Conservation (phyloP, 2,797 vertebrate genomes). For the Acomys russatus region DNA sequence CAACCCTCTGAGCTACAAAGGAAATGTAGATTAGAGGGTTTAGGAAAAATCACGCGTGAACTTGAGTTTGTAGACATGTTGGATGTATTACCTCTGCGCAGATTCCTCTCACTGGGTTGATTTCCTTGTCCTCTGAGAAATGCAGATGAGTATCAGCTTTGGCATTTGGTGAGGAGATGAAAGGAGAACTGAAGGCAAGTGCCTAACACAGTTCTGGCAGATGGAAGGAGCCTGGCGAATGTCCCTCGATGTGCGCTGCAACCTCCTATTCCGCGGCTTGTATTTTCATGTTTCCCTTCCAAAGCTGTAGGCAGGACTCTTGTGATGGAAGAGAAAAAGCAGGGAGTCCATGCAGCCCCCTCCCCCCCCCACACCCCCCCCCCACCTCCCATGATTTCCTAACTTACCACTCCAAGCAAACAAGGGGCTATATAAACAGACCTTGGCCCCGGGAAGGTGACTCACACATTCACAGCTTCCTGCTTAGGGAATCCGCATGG, state of each 20-base stretch:
- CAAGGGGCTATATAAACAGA: constrained; percentile 26
- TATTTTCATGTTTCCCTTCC: neutral
- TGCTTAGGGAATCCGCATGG: constrained; percentile 46
- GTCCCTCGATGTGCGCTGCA: accelerated
- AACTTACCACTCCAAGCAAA: neutral
- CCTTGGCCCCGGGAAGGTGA: neutral
- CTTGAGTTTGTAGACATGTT: neutral
- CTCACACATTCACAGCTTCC: constrained; percentile 69
- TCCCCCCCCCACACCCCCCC: too few relatives aligned
- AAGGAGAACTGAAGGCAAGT: neutral
- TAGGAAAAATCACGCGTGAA: neutral
- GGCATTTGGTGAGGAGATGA: neutral
- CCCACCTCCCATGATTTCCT: neutral
- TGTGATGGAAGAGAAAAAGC: neutral
- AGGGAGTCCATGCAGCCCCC: neutral
- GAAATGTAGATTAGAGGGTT: constrained; percentile 13
- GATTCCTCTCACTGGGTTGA: neutral
- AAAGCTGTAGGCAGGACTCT: neutral
- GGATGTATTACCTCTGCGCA: neutral
- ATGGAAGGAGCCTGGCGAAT: neutral
- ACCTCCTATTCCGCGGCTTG: neutral
- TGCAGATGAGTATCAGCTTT: neutral
- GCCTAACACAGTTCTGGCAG: neutral
- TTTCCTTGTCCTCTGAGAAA: neutral
- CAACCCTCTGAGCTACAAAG: constrained; percentile 2